Evolutionary conservation across 1,140 invertebrate genomes (phyloP).

Genomic region (Drosophila ananassae): DNA sequence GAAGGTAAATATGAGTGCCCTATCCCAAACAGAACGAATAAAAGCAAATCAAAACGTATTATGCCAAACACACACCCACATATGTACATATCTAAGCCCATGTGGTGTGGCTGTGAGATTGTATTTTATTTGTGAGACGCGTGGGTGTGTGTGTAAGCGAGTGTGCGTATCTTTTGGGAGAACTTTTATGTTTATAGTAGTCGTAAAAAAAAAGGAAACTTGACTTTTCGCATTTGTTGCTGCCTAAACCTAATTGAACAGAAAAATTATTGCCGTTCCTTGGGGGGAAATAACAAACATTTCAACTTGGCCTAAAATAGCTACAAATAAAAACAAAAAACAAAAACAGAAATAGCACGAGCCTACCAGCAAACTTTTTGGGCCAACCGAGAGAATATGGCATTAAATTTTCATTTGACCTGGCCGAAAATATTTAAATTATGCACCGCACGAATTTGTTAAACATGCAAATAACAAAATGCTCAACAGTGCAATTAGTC

Average conservation of each 20-base stretch:
- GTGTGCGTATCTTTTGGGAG: constrained; percentile 46
- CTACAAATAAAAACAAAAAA: constrained; percentile 11
- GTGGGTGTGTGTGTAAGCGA: constrained; percentile 5
- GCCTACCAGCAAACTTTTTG: neutral
- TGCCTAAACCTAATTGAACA: constrained; percentile 78
- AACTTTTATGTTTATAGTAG: constrained; percentile 78
- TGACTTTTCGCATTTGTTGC: constrained; percentile 70
- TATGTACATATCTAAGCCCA: neutral
- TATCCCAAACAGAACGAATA: constrained; percentile 47
- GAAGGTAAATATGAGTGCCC: constrained; percentile 56
- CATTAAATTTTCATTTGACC: constrained; percentile 45
- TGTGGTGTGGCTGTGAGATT: constrained; percentile 15
- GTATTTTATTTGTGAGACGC: constrained; percentile 54
- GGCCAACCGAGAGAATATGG: constrained; percentile 2
- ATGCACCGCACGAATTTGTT: constrained; percentile 44
- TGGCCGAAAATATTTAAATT: constrained; percentile 58
- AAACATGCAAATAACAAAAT: constrained; percentile 44
- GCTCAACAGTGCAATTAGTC: constrained; percentile 65
- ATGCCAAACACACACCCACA: constrained; percentile 59
- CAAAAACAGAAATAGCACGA: constrained; percentile 5
- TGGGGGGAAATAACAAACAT: constrained; percentile 54
- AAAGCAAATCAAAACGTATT: constrained; percentile 82
- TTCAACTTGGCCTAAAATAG: constrained; percentile 33
- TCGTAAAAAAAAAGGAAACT: constrained; percentile 61
- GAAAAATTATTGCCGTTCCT: constrained; percentile 71